Conservation (phyloP, 2,888 invertebrate genomes). For the Drosophila macrospina region DNA sequence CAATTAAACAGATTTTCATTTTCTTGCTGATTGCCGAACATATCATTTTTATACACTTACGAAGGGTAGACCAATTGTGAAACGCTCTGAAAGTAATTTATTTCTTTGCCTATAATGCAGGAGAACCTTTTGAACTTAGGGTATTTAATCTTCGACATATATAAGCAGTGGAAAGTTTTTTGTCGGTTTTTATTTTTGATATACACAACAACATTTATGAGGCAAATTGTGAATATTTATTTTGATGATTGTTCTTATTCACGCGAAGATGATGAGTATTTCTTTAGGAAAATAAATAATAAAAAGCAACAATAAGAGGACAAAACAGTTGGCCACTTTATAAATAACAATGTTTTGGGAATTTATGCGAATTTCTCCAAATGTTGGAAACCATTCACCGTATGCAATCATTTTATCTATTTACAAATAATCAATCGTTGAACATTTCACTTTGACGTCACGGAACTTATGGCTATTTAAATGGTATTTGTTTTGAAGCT, state of each 20-base stretch:
- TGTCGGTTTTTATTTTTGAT: constrained; percentile 2
- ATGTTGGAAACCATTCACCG: constrained; percentile 36
- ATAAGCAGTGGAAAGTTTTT: too few species aligned
- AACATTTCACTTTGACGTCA: constrained; percentile 47
- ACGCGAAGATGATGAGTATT: constrained; percentile 4
- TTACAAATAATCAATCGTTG: constrained; percentile 66
- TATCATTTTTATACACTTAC: constrained; percentile 7
- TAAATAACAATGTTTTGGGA: constrained; percentile 27
- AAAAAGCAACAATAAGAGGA: constrained; percentile 27
- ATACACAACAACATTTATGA: constrained; percentile 7
- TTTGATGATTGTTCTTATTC: constrained; percentile 27
- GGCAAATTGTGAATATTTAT: constrained; percentile 32
- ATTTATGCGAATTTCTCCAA: constrained; percentile 29
- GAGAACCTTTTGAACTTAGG: neutral
- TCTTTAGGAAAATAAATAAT: constrained; percentile 20
- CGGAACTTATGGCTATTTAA: constrained; percentile 15
- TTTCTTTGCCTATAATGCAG: neutral
- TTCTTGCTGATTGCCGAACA: constrained; percentile 24
- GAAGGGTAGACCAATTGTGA: neutral
- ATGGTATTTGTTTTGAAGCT: constrained; percentile 16
- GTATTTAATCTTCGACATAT: neutral
- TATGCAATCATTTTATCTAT: constrained; percentile 31
- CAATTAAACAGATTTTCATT: constrained; percentile 68
- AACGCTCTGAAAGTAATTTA: neutral
- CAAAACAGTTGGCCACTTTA: constrained; percentile 35